These are phyloP conservation scores for Lasius platythorax DNA, from an alignment of 2,888 invertebrate species.

Conservation along the genomic window DNA sequence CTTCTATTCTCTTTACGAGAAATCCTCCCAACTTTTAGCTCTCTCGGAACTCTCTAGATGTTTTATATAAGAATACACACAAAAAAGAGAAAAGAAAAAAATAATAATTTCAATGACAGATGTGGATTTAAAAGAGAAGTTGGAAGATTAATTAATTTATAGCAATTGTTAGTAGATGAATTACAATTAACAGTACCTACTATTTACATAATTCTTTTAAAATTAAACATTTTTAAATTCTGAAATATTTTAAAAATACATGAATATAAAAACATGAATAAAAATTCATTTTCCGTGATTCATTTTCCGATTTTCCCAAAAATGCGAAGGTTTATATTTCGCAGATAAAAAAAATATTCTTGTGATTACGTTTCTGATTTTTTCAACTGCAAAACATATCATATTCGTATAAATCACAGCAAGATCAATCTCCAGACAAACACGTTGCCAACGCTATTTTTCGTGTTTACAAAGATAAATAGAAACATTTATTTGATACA, in stretches of 20 bases:
- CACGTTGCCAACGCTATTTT: neutral
- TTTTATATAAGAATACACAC: neutral
- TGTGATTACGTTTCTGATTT: neutral
- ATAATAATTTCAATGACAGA: neutral
- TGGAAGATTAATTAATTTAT: neutral
- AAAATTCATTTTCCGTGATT: neutral
- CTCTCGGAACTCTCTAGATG: neutral
- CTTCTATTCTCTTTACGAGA: neutral
- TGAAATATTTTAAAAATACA: neutral
- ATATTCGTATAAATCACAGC: conserved; percentile 25
- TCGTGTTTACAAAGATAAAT: conserved; percentile 2
- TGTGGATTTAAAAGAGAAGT: neutral
- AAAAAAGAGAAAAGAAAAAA: conserved; percentile 5
- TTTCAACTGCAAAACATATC: neutral
- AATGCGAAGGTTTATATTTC: neutral
- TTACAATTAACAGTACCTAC: neutral
- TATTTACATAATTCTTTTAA: neutral
- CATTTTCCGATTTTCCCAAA: neutral
- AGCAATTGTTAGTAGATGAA: neutral
- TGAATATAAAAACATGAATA: neutral
- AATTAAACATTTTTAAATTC: conserved; percentile 5
- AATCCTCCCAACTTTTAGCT: neutral
- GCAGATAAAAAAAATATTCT: conserved; percentile 2
- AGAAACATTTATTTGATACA: conserved; percentile 2
- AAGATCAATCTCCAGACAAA: neutral